Base-by-base conservation (phyloP, 2,888 invertebrate genomes). In the Morinoia aosen region DNA sequence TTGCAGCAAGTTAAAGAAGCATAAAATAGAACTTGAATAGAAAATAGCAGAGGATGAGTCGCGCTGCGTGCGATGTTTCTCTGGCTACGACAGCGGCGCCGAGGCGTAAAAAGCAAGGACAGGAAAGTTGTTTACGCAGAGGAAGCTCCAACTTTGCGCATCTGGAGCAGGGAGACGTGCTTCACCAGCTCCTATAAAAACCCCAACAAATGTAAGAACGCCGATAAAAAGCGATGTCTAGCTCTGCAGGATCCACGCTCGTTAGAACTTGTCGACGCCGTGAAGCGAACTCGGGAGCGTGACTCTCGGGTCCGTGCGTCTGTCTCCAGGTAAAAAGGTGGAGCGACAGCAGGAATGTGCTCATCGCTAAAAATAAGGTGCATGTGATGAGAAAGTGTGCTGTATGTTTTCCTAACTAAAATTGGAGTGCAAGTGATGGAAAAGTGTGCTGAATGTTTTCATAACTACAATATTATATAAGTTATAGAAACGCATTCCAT, bases 111-210 rank as follows among this genome's bases (percentile, higher is more conserved):
- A 90, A 48, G 90, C 39, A 90, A 39, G 40, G 48, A 90, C 90
- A 90, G 48, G 90, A 90, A 90, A 90, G 48, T 90, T 90, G 40
- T 90, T 90, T 90, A 90, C 90, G 90, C 61, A 61, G 76, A 48
- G 90, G 90, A 90, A 90, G 90, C 48, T 90, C 90, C 48, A 90
- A 90, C 90, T 90, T 90, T 90, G 90, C 90, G 90, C 90, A 90
- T 90, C 90, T 90, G 90, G 90, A 90, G 40, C 40, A 33, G 25
- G 90, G 90, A 90, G 48, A 39, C 48, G 90, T 48, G 90, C 90
- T 48, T 90, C 90, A 90, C 90, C 40, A 39, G 40, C 90, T 39
- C 48, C 90, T 14, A 48, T 90, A 90, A 90, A 90, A 90, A 90
- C 90, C 48, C 40, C 14, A 11, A 76, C 76, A 76, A 76, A 76